These are phyloP conservation scores for Drosophila insularis DNA, from an alignment of 1,140 invertebrate species.

Conservation along the genomic window DNA sequence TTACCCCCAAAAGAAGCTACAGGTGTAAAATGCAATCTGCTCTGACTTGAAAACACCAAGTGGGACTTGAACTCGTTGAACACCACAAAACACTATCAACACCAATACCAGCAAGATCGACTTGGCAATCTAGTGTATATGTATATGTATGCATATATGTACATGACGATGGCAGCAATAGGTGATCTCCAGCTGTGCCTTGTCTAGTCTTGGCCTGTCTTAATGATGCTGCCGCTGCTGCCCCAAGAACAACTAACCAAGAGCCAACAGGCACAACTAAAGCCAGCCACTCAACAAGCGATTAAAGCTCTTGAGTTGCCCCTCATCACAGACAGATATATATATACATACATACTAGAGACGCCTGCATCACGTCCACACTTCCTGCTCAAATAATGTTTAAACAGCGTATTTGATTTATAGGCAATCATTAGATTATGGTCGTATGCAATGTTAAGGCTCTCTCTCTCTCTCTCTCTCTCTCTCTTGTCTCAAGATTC, in stretches of 20 bases:
- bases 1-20: constrained; percentile 67
- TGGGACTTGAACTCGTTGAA: constrained; percentile 15
- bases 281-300: constrained; percentile 50
- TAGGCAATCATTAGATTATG: constrained; percentile 78
- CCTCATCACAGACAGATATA: constrained; percentile 3
- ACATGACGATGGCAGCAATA: neutral
- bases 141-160: too few relatives aligned
- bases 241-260: constrained; percentile 21
- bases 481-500: neutral
- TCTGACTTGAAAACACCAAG: constrained; percentile 15
- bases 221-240: constrained; percentile 62
- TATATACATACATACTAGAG: constrained; percentile 8
- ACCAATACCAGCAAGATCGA: neutral
- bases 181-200: constrained; percentile 54
- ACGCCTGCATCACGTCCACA: constrained; percentile 75
- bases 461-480: constrained; percentile 20
- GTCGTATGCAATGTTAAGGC: constrained; percentile 53
- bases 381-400: constrained; percentile 80
- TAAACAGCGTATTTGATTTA: constrained; percentile 77
- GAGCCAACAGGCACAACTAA: constrained; percentile 4
- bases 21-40: constrained; percentile 78
- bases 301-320: constrained; percentile 61
- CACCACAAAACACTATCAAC: constrained; percentile 1
- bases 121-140: constrained; percentile 18
- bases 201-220: constrained; percentile 31